A percentile compares a stretch with the other conserved stretches of the same genome.
phyloP scores from a whole-genome alignment of 2,113 vertebrate species.

The Oceanites oceanicus region DNA sequence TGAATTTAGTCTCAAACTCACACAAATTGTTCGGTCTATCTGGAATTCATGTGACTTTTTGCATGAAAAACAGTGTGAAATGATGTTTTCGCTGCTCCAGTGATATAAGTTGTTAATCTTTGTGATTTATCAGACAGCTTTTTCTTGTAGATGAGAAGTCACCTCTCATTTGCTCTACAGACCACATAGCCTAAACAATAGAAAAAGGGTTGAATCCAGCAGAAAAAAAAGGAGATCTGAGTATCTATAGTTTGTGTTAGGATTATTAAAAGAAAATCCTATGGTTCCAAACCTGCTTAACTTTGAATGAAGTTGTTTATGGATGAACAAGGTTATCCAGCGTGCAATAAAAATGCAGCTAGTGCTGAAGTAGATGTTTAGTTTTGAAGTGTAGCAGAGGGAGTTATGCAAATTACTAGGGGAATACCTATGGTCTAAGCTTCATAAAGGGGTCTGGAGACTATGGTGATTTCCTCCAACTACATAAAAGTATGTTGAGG shows the following conservation, averaged over 20 bases:
- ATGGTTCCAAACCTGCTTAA: neutral
- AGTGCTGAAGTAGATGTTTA: neutral
- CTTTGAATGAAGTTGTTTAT: conserved; percentile 18
- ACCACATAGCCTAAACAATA: conserved; percentile 62
- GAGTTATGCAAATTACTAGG: neutral
- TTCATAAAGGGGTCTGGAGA: neutral
- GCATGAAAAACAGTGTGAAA: conserved; percentile 70
- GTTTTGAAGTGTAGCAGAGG: neutral
- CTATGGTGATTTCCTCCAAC: neutral
- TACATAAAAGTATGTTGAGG: neutral
- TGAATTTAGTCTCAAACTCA: conserved; percentile 38
- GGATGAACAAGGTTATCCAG: neutral
- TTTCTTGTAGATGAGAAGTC: conserved; percentile 73
- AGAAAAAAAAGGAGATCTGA: neutral
- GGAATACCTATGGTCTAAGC: neutral
- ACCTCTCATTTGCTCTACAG: conserved; percentile 51
- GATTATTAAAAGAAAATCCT: conserved; percentile 9
- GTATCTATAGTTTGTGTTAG: neutral
- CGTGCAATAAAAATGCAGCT: neutral
- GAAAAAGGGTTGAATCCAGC: conserved; percentile 36
- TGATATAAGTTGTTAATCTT: conserved; percentile 77
- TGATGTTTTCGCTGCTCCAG: conserved; percentile 61
- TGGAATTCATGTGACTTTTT: conserved; percentile 75
- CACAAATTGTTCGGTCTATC: conserved; percentile 61
- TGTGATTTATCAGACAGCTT: conserved; percentile 70